phyloP scores from a whole-genome alignment of 2,113 vertebrate genomes.

The Antechinus flavipes region DNA sequence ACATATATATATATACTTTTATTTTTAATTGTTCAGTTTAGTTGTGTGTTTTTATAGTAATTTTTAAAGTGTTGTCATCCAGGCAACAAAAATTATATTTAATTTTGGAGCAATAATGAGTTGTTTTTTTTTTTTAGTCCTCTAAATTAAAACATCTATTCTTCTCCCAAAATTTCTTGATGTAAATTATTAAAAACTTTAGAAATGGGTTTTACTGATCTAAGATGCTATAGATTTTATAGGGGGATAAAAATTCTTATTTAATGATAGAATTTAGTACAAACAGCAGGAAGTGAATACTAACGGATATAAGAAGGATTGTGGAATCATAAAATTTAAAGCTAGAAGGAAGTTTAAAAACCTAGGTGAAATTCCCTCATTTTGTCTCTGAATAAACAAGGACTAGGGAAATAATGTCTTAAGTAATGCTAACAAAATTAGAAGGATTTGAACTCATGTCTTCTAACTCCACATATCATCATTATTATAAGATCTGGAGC shows the following conservation, averaged over 20 bases:
- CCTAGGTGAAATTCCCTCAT: background rate
- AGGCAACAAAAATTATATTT: background rate
- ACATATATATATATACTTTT: background rate
- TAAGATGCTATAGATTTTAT: conserved; percentile 29
- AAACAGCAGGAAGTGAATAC: background rate
- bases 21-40: background rate
- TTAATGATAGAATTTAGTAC: conserved; percentile 23
- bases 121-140: conserved; percentile 8
- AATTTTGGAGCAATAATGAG: conserved; percentile 1
- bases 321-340: background rate
- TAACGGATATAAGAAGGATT: background rate
- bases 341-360: background rate
- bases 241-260: conserved; percentile 16
- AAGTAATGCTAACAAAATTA: background rate
- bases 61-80: background rate
- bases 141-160: background rate
- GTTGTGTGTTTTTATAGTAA: background rate
- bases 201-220: conserved; percentile 16
- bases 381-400: conserved; percentile 7
- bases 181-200: conserved; percentile 27
- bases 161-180: conserved; percentile 20
- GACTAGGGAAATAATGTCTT: background rate
- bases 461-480: background rate
- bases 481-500: background rate
- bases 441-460: background rate